Evolutionary conservation across 1,140 invertebrate species (phyloP).

Genomic region (Euglossa dilemma): DNA sequence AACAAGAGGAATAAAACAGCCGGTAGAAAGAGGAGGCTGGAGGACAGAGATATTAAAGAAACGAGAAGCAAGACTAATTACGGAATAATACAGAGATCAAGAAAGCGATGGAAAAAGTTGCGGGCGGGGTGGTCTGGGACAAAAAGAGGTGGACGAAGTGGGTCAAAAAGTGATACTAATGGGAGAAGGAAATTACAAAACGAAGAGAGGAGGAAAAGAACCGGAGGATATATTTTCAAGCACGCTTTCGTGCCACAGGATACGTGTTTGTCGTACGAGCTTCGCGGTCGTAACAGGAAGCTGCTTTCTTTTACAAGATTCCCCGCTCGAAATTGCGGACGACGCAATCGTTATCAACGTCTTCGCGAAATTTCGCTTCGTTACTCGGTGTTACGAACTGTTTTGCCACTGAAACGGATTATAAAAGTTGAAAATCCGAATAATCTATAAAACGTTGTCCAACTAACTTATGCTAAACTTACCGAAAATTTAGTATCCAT

Average conservation of each 20-base stretch:
- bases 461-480: too few species aligned
- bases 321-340: too few species aligned
- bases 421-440: background rate
- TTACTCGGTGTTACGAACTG: too few species aligned
- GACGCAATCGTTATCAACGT: too few species aligned
- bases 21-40: background rate
- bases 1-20: constrained; percentile 32
- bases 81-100: constrained; percentile 32
- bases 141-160: background rate
- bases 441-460: background rate
- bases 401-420: too few species aligned
- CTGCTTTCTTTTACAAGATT: background rate
- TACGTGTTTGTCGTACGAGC: too few species aligned
- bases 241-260: background rate
- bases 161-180: constrained; percentile 20
- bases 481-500: too few species aligned
- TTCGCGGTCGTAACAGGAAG: background rate
- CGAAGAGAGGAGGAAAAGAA: background rate
- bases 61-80: constrained; percentile 28
- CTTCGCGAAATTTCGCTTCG: too few species aligned
- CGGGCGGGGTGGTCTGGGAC: background rate
- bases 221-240: background rate
- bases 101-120: constrained; percentile 14
- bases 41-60: constrained; percentile 6
- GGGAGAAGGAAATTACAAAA: constrained; percentile 7